Base-by-base conservation (phyloP, 2,113 vertebrate species). In the Rhagologus leucostigma region DNA sequence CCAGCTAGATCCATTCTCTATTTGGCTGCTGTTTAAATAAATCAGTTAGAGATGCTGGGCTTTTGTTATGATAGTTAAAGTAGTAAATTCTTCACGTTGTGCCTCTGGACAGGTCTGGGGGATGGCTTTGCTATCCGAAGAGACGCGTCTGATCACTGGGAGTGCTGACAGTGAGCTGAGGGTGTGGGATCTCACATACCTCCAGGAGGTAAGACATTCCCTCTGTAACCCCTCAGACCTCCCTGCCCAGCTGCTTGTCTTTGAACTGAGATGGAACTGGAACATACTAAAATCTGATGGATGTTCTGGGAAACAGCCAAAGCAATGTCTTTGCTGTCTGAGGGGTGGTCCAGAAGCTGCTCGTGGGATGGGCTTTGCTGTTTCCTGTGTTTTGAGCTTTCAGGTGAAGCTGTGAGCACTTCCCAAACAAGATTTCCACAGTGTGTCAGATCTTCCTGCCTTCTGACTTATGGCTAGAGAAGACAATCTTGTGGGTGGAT, bases 151-250 rank as follows among this genome's bases (percentile, higher is more conserved):
- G 87, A 87, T 99, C 53, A 99, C 99, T 3, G 99, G 99, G 26
- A 98, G 99, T 3, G 98, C 98, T 7, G 99, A 99, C 98, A 99
- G 99, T 75, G 99, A 99, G 73, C 99, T 99, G 23, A 97, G 99
- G 65, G 99, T 98, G 37, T 99, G 99, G 99, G 98, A 99, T 95
- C 97, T 99, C 70, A 32, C 32, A 0, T 99, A 98, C 84, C 96
- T 99, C 46, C 65, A 96, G 63, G 96, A 97, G 89, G 97, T 97
- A 96, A 95, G 91, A 42, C 67, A 32, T 18, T 68, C 23, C 13
- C 44, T n/a, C 41, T 84, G 16, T 53, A 53, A 41, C 22, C 11
- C 26, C 33, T 67, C 11, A 16, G 35, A 21, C 12, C 17, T 7
- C 26, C 32, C 70, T 87, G 75, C 37, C 19, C 26, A 42, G 13